These are phyloP conservation scores for Popillia japonica DNA, from an alignment of 1,140 invertebrate genomes.

Conservation along the genomic window DNA sequence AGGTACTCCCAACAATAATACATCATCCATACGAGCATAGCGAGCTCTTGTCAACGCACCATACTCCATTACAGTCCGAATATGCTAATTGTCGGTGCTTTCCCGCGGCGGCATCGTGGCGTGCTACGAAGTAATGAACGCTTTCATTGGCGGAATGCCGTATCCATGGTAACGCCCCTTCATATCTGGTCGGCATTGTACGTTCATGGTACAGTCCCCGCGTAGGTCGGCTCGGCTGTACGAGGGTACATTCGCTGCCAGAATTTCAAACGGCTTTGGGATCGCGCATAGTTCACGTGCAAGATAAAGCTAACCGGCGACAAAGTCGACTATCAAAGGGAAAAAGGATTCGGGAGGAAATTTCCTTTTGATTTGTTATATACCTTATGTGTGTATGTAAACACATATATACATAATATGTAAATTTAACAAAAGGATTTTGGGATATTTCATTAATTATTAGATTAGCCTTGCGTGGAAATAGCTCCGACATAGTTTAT, in stretches of 20 bases:
- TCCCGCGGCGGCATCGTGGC: conserved; percentile 37
- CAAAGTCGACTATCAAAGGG: not conserved
- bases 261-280: conserved; percentile 35
- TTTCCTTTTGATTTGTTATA: not conserved
- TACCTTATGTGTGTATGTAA: too few species aligned
- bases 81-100: conserved; percentile 38
- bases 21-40: not conserved
- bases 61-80: conserved; percentile 35
- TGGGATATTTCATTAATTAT: not conserved
- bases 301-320: conserved; percentile 6
- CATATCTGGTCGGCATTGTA: conserved; percentile 37
- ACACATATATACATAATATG: not conserved
- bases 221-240: not conserved
- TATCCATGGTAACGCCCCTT: conserved; percentile 38
- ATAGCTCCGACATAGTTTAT: not conserved
- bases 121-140: too few species aligned
- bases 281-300: conserved; percentile 1
- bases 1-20: too few species aligned
- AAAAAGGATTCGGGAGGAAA: not conserved
- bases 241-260: not conserved
- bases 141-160: too few species aligned
- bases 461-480: not conserved
- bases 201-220: conserved; percentile 33
- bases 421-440: not conserved
- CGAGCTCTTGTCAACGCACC: not conserved